Evolutionary conservation across 2,113 vertebrate genomes (phyloP).

Genomic region (Pantherophis guttatus): DNA sequence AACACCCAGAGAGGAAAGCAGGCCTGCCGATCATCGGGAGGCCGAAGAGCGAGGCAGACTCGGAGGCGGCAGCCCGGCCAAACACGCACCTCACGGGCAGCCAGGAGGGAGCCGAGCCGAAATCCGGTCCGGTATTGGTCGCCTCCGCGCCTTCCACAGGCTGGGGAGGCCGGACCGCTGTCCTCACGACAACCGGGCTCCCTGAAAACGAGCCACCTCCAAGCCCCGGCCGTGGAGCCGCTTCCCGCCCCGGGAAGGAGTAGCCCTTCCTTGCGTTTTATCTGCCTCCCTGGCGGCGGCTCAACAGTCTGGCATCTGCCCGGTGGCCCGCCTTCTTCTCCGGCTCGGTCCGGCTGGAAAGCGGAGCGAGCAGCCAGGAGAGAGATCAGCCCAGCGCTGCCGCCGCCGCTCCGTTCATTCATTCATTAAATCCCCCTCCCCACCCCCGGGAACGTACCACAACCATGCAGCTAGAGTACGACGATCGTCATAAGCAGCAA

Average conservation of each 20-base stretch:
- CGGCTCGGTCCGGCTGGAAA: background rate
- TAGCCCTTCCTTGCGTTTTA: too few species aligned
- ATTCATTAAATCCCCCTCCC: slow-evolving; percentile 1
- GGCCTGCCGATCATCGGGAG: background rate
- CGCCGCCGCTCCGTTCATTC: slow-evolving; percentile 35
- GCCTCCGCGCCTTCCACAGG: background rate
- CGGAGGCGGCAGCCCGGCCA: background rate
- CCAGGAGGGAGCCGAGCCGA: background rate
- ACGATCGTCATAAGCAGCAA: background rate
- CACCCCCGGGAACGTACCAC: slow-evolving; percentile 24
- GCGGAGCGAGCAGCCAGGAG: background rate
- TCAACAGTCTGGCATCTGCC: background rate
- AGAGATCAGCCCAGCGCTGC: background rate
- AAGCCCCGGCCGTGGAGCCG: background rate
- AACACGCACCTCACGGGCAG: background rate
- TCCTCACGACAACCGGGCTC: background rate
- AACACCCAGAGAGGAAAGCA: too few species aligned
- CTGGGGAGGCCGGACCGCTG: background rate
- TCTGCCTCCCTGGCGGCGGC: background rate
- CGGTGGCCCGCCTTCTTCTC: background rate
- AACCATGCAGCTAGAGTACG: slow-evolving; percentile 11
- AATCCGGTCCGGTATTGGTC: background rate
- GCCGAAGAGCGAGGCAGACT: background rate
- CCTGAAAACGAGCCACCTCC: background rate
- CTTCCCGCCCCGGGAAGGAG: background rate